phyloP scores from a whole-genome alignment of 2,113 vertebrate genomes.

The Solea senegalensis region DNA sequence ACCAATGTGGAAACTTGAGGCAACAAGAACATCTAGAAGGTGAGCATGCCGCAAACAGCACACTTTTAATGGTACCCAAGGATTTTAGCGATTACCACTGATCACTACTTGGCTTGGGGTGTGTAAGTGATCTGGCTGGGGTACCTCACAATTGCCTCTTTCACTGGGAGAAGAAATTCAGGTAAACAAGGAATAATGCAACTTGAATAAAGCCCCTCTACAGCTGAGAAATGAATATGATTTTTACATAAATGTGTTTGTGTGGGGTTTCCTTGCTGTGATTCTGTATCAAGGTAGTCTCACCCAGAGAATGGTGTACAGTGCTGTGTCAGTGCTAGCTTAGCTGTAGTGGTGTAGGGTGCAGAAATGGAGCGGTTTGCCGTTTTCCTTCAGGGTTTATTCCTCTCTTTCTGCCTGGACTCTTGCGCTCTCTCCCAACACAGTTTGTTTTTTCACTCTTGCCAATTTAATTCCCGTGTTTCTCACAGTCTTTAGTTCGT shows the following conservation, averaged over 20 bases:
- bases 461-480: conserved; percentile 6
- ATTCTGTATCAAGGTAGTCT: background rate
- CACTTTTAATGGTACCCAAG: conserved; percentile 2
- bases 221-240: too few species aligned
- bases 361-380: conserved; percentile 3
- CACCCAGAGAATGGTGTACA: background rate
- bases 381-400: conserved; percentile 49
- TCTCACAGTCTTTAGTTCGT: conserved; percentile 10
- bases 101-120: background rate
- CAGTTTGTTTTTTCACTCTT: conserved; percentile 34
- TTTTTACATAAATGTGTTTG: background rate
- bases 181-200: too few species aligned
- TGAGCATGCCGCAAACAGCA: conserved; percentile 19
- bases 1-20: conserved; percentile 46
- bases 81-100: too few species aligned
- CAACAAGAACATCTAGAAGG: conserved; percentile 29
- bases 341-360: background rate
- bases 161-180: too few species aligned
- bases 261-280: too few species aligned
- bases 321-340: background rate
- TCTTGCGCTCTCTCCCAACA: conserved; percentile 13
- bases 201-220: too few species aligned
- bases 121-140: too few species aligned
- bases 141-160: too few species aligned
- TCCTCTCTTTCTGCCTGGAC: conserved; percentile 10